Conservation (phyloP, 1,140 invertebrate genomes). For the Glossosoma conforme region DNA sequence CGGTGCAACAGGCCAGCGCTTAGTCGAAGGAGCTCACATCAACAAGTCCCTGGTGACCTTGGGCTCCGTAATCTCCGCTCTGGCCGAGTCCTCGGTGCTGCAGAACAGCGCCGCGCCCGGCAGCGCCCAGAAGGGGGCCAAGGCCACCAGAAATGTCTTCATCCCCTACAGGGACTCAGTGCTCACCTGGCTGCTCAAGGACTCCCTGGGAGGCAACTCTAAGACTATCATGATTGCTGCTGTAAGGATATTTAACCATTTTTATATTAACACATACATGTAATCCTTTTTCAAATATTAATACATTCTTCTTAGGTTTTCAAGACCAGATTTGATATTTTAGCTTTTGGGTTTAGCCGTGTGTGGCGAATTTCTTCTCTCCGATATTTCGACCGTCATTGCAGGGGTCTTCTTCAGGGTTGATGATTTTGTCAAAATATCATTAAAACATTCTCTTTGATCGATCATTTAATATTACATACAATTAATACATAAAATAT, state of each 20-base stretch:
- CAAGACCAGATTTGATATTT: no score
- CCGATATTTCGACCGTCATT: no score
- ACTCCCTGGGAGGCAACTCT: conserved; percentile 88
- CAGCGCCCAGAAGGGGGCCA: conserved; percentile 30
- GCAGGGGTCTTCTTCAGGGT: no score
- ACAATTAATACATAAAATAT: no score
- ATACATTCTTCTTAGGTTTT: no score
- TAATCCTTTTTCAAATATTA: no score
- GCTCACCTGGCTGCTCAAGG: conserved; percentile 85
- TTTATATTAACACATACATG: no score
- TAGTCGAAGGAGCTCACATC: conserved; percentile 88
- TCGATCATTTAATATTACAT: no score
- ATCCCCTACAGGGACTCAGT: conserved; percentile 90
- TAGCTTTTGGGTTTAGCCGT: no score
- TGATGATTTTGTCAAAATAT: no score
- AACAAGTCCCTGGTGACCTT: conserved; percentile 89
- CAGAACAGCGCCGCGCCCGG: conserved; percentile 23
- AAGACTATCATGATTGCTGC: conserved; percentile 81
- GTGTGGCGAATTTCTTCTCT: no score
- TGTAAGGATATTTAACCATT: conserved; percentile 40
- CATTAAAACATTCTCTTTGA: no score
- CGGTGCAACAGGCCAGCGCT: conserved; percentile 77
- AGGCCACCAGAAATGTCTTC: conserved; percentile 46
- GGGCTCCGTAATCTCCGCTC: conserved; percentile 90
- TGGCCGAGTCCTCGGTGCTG: conserved; percentile 65